These are phyloP conservation scores for rat (Rattus norvegicus) DNA, from an alignment of 2,113 vertebrate species.

Conservation along the genomic window DNA sequence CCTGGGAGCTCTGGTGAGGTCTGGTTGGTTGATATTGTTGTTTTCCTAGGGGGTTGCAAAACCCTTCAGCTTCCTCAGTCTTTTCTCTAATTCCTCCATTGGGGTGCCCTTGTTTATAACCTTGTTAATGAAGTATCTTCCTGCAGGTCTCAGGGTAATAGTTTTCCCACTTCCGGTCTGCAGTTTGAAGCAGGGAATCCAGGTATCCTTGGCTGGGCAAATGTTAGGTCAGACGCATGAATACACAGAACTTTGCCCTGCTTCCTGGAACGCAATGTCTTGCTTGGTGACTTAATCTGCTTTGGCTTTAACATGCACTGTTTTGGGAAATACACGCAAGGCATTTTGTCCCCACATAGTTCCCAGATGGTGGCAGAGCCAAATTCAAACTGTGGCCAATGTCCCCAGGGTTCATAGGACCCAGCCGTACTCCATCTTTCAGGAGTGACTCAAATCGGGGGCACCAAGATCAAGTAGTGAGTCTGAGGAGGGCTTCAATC, in stretches of 20 bases:
- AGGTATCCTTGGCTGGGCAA: not conserved
- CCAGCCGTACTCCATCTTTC: constrained; percentile 84
- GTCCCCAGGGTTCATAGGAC: not conserved
- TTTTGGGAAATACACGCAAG: not conserved
- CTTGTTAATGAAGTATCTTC: constrained; percentile 57
- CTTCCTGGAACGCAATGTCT: not conserved
- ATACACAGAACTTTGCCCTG: not conserved
- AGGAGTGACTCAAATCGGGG: constrained; percentile 76
- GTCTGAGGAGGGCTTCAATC: constrained; percentile 75
- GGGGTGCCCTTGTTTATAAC: not conserved
- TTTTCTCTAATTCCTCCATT: too few relatives aligned
- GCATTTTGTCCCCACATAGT: not conserved
- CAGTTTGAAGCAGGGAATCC: not conserved
- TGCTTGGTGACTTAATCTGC: fast-evolving
- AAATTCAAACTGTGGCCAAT: constrained; percentile 9
- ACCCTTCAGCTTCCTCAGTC: too few relatives aligned
- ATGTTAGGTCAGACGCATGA: fast-evolving
- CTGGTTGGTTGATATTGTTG: too few relatives aligned
- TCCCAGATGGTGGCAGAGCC: not conserved
- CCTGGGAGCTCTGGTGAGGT: too few relatives aligned
- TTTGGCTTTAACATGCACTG: not conserved
- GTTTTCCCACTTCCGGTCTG: not conserved
- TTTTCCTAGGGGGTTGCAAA: too few relatives aligned
- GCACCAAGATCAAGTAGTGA: constrained; percentile 68
- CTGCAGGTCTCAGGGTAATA: not conserved